Base-by-base conservation (phyloP, 2,888 invertebrate species). In the Idaea dimidiata region DNA sequence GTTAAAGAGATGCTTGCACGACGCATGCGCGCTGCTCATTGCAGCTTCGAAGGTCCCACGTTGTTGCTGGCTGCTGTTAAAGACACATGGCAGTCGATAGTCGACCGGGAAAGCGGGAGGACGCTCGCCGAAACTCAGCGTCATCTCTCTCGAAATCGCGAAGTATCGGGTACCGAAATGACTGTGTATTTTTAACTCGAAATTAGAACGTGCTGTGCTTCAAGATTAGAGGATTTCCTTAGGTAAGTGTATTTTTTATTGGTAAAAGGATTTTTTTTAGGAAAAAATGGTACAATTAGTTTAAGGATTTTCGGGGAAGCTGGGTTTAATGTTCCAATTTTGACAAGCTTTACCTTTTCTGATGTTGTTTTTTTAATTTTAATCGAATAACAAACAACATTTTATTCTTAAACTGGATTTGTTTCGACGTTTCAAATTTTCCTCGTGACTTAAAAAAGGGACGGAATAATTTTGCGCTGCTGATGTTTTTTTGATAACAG, bases 41-140 rank as follows among this genome's bases (percentile, higher is more conserved):
- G 91, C 91, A 91, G 90, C 84, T 85, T 79, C 79, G 80, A 79
- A 78, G 64, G 66, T 68, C 68, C 72, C 79, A 81, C 80, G 77
- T 80, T 81, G 81, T 76, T 82, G 77, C 79, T 76, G 78, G 77
- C 74, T 72, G 69, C 68, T 76, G 72, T 71, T 70, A 74, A 72
- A 67, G 69, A 70, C 62, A 73, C 68, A 71, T 84, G 83, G 83
- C 89, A 91, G 91, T 91, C 91, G 85, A 87, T 88, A 86, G 81
- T 74, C 74, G 75, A 67, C 79, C 77, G 74, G 72, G 65, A 66
- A 32, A 57, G 74, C 74, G 80, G 74, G 66, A 74, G 81, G 81
- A 72, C 84, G 85, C 70, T 75, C 75, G 74, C 72, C 72, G 62
- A 63, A 67, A 64, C 63, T 60, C 56, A 54, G 59, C 43, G 43